A percentile compares a stretch with the other conserved stretches of the same genome.
Conservation (phyloP, 1,140 invertebrate species). For the Marisa cornuarietis region DNA sequence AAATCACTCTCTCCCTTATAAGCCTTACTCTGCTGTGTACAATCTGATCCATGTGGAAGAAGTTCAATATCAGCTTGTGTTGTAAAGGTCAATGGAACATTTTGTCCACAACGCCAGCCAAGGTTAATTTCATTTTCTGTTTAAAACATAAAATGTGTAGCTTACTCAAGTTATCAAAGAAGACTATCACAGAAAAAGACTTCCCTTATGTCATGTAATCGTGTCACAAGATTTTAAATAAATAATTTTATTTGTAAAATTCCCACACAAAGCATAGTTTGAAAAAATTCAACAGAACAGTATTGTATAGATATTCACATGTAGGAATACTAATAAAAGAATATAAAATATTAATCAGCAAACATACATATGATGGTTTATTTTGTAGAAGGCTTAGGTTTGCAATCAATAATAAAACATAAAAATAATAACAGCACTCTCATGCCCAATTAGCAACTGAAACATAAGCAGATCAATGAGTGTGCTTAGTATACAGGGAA, state of each 20-base stretch:
- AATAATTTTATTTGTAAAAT: no score
- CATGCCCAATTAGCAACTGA: background rate
- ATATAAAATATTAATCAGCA: no score
- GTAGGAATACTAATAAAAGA: no score
- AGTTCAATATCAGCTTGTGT: conserved; percentile 49
- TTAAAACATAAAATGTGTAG: conserved; percentile 13
- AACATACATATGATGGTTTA: no score
- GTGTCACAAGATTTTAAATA: no score
- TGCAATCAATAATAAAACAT: no score
- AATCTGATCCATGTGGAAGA: conserved; percentile 1
- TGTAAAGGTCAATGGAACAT: conserved; percentile 45
- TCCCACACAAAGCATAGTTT: no score
- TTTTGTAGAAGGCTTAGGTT: no score
- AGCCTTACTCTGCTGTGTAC: background rate
- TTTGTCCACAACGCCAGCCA: conserved; percentile 15
- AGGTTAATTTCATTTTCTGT: conserved; percentile 30
- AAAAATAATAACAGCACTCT: no score
- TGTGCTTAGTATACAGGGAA: background rate
- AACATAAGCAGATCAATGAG: background rate
- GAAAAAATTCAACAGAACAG: no score
- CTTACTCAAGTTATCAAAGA: background rate
- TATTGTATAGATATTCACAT: no score
- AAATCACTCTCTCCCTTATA: conserved; percentile 43
- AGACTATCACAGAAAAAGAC: background rate
- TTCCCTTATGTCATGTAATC: no score